These are phyloP conservation scores for Triplophysa siluroides DNA, from an alignment of 2,113 vertebrate species.

Conservation along the genomic window DNA sequence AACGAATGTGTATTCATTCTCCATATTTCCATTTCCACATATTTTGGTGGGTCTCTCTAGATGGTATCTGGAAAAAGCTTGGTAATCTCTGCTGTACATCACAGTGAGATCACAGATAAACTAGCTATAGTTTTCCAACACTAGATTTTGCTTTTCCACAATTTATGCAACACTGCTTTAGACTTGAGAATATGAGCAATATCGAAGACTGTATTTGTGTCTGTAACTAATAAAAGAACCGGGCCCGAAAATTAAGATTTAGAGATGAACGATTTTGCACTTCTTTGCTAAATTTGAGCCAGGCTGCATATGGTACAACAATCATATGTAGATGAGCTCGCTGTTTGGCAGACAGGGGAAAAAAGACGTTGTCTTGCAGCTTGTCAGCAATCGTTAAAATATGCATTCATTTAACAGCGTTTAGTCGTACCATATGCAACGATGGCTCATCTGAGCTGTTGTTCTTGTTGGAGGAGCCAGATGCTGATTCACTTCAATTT, in stretches of 20 bases:
- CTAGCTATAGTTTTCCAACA: neutral
- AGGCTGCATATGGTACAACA: conserved; percentile 11
- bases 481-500: conserved; percentile 63
- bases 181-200: neutral
- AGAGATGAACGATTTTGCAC: neutral
- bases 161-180: neutral
- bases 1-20: too few species aligned
- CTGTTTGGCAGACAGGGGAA: conserved; percentile 23
- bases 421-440: conserved; percentile 52
- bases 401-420: conserved; percentile 56
- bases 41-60: too few species aligned
- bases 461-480: conserved; percentile 61
- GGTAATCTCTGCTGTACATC: too few species aligned
- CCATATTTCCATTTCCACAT: too few species aligned
- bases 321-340: conserved; percentile 46
- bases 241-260: neutral
- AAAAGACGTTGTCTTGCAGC: conserved; percentile 28
- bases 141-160: neutral
- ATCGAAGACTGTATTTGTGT: neutral
- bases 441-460: conserved; percentile 60
- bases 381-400: conserved; percentile 45
- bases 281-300: conserved; percentile 1
- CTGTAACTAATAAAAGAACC: neutral
- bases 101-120: too few species aligned
- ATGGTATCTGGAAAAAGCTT: too few species aligned